Percentiles rank a stretch among this genome's conserved stretches.
Conservation (phyloP, 2,797 vertebrate genomes). For the Sternarchorhynchus goeldii region DNA sequence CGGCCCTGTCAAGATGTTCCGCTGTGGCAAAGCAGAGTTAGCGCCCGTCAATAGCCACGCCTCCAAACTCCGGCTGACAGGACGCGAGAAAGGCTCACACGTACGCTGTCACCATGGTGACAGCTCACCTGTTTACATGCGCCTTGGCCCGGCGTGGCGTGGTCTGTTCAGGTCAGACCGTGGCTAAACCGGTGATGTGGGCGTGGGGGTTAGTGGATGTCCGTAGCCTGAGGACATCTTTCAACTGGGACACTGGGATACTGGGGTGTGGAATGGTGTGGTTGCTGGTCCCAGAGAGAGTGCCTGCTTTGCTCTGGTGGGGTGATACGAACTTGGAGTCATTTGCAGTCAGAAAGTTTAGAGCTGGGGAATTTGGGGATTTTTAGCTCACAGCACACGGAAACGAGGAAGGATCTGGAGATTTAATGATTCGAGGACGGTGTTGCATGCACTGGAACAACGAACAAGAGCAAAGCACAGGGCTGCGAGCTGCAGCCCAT, state of each 20-base stretch:
- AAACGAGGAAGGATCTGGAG: constrained; percentile 43
- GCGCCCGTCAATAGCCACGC: constrained; percentile 13
- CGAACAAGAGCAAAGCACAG: background rate
- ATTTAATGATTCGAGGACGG: constrained; percentile 48
- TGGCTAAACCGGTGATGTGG: too few relatives aligned
- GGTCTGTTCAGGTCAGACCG: too few relatives aligned
- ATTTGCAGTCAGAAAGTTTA: constrained; percentile 28
- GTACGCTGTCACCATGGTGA: constrained; percentile 24
- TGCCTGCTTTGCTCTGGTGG: constrained; percentile 21
- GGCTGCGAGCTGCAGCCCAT: too few relatives aligned
- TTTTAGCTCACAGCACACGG: constrained; percentile 30
- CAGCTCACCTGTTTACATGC: background rate
- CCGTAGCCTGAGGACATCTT: constrained; percentile 20
- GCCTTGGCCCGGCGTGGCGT: too few relatives aligned
- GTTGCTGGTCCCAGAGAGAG: constrained; percentile 7
- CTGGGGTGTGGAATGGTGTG: too few relatives aligned
- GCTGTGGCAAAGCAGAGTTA: constrained; percentile 47
- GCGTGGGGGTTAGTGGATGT: background rate
- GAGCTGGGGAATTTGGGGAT: background rate
- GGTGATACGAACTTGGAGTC: constrained; percentile 29
- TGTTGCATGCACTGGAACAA: constrained; percentile 9
- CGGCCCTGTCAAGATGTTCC: constrained; percentile 34
- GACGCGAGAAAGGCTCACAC: constrained; percentile 18
- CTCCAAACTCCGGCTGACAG: constrained; percentile 45
- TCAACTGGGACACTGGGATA: constrained; percentile 47